Evolutionary conservation across 2,113 vertebrate species (phyloP).

Genomic region (Caranx melampygus): DNA sequence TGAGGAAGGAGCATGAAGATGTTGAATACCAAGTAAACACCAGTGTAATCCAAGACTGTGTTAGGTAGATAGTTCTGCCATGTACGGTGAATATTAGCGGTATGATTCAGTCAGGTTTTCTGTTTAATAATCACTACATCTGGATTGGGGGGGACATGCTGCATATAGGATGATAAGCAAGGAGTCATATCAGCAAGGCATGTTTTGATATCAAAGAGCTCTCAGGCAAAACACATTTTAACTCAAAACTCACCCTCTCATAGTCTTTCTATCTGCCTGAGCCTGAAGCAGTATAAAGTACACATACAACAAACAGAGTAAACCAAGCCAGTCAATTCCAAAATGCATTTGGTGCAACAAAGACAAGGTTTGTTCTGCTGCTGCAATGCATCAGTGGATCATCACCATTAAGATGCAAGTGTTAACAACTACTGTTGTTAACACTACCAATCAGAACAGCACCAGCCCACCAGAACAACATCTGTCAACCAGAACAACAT

Average conservation of each 20-base stretch:
- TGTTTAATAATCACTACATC: neutral
- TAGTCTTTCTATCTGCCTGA: neutral
- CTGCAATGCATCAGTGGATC: neutral
- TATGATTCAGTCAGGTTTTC: neutral
- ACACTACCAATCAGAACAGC: too few relatives aligned
- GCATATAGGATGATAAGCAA: neutral
- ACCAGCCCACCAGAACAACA: too few relatives aligned
- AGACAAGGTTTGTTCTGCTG: neutral
- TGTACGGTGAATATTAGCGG: neutral
- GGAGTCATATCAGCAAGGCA: neutral
- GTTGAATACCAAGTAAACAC: neutral
- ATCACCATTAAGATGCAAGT: neutral
- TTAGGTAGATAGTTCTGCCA: neutral
- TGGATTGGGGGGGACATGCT: neutral
- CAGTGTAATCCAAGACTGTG: neutral
- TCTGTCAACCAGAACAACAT: too few relatives aligned
- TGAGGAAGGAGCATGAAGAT: neutral
- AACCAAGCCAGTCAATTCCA: neutral
- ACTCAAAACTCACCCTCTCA: neutral
- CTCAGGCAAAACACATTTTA: neutral
- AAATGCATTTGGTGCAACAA: neutral
- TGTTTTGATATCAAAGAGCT: slow-evolving; percentile 22
- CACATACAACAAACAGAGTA: neutral
- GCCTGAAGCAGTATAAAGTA: neutral
- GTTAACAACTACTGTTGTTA: neutral